Percentiles rank a stretch among this genome's conserved stretches.
phyloP scores from a whole-genome alignment of 2,797 vertebrate genomes.

The Salmo trutta region DNA sequence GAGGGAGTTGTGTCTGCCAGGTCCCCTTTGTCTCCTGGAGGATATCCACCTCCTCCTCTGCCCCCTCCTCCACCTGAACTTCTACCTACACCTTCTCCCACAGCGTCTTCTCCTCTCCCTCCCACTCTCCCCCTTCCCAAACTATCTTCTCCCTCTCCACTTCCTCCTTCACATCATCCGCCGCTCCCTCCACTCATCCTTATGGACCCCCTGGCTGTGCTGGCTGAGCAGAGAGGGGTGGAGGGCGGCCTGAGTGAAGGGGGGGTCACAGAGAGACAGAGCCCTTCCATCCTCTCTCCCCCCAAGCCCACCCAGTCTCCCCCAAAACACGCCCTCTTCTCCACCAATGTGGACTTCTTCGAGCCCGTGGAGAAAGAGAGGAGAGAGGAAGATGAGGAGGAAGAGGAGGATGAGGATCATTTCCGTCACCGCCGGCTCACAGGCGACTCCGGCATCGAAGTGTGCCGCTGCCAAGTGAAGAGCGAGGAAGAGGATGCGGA shows the following conservation, averaged over 20 bases:
- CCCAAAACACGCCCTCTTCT: conserved; percentile 63
- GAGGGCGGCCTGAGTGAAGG: conserved; percentile 23
- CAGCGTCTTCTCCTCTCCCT: conserved; percentile 4
- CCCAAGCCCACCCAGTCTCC: conserved; percentile 32
- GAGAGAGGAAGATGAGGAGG: conserved; percentile 51
- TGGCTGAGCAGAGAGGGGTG: conserved; percentile 30
- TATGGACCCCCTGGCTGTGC: conserved; percentile 56
- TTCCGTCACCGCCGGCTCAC: conserved; percentile 84
- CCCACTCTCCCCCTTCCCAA: conserved; percentile 28
- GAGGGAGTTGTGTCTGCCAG: conserved; percentile 16
- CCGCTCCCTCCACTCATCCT: conserved; percentile 44
- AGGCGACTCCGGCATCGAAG: conserved; percentile 89
- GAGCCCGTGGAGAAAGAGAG: conserved; percentile 51
- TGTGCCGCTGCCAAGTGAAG: conserved; percentile 81
- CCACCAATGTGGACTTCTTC: conserved; percentile 63
- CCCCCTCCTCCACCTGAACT: conserved; percentile 54
- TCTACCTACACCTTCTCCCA: conserved; percentile 46
- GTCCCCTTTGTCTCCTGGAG: neutral
- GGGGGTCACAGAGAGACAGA: neutral
- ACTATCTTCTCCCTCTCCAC: conserved; percentile 16
- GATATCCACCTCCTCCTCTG: conserved; percentile 8
- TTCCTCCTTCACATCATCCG: conserved; percentile 41
- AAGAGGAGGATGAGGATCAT: conserved; percentile 66
- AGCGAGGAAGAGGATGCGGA: conserved; percentile 67
- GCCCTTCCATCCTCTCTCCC: neutral